Conservation (phyloP, 2,888 invertebrate species). For the Dromius quadrimaculatus region DNA sequence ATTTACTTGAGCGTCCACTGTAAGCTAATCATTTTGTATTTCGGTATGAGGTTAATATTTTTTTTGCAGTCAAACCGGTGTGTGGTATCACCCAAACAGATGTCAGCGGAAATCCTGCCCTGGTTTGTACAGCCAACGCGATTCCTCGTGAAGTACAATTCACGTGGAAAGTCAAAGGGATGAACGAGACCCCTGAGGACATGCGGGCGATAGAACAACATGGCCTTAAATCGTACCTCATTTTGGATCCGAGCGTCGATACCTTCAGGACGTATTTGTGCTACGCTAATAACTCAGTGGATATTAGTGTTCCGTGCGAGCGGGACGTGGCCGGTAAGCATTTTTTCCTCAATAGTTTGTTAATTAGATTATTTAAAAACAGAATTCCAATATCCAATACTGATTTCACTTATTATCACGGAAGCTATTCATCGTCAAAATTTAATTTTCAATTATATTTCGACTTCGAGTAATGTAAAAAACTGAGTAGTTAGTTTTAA, state of each 20-base stretch:
- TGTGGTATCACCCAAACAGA: constrained; percentile 83
- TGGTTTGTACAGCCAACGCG: constrained; percentile 84
- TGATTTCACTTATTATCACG: too few species aligned
- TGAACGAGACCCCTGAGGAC: constrained; percentile 81
- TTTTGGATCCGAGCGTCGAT: constrained; percentile 73
- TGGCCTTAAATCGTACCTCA: constrained; percentile 73
- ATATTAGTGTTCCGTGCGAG: constrained; percentile 73
- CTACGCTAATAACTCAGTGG: constrained; percentile 86
- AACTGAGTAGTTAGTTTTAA: too few species aligned
- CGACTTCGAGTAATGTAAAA: too few species aligned
- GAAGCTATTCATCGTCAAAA: too few species aligned
- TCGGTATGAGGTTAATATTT: too few species aligned
- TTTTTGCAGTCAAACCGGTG: constrained; percentile 80
- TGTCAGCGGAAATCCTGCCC: constrained; percentile 79
- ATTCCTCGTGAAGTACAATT: constrained; percentile 85
- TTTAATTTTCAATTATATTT: too few species aligned
- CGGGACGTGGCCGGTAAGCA: constrained; percentile 75
- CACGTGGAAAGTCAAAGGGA: constrained; percentile 86
- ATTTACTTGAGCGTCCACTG: constrained; percentile 86
- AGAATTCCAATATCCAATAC: too few species aligned
- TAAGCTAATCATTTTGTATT: too few species aligned
- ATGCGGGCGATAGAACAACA: constrained; percentile 72
- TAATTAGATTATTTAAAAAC: too few species aligned
- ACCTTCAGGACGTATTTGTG: constrained; percentile 85
- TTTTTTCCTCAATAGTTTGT: neutral